Base-by-base conservation (phyloP, 1,140 invertebrate genomes). In the Spodoptera frugiperda region DNA sequence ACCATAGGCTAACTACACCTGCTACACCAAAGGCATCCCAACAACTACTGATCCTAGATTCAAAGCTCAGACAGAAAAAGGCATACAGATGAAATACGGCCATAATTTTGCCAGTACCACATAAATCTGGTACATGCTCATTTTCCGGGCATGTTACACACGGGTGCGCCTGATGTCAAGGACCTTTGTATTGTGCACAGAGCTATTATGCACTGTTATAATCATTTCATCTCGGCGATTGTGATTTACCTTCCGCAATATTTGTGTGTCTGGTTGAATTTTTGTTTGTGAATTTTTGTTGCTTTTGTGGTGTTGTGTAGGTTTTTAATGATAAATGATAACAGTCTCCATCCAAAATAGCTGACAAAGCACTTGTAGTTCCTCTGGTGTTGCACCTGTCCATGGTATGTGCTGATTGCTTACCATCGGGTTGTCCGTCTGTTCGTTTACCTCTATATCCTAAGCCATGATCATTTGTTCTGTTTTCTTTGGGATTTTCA, bases 221-320 rank as follows among this genome's bases (percentile, higher is more conserved):
- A 72, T 72, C 39, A 54, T 46, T n/a, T 55, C 33, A 48, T 19
- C 39, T 46, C 12, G n/a, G 33, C 57, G 44, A 57, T 72, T 48
- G 17, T 72, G 44, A 57, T 72, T 72, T 72, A 72, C 54, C 59
- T 63, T 44, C n/a, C 59, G 15, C 14, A 51, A 55, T 70, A 19
- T 39, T 54, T 39, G 30, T 30, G 2, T 39, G 33, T 54, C 49
- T 39, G 51, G 39, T 39, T 54, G 33, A 12, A 15, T 9, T 10
- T 39, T 48, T 4, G n/a, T 67, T 14, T 67, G 3, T 25, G 11
- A 2, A n/a, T 48, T 19, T 46, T 14, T 12, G 15, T 55, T 17
- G 12, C 48, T 6, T 14, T 15, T 57, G 67, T 54, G 5, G 17
- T 15, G 39, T 65, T 65, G 3, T 17, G 17, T 21, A 19, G 8